Evolutionary conservation across 1,140 invertebrate species (phyloP), one percentile per base, ranked within the genome.

Genomic region (Lordiphosa clarofinis): DNA sequence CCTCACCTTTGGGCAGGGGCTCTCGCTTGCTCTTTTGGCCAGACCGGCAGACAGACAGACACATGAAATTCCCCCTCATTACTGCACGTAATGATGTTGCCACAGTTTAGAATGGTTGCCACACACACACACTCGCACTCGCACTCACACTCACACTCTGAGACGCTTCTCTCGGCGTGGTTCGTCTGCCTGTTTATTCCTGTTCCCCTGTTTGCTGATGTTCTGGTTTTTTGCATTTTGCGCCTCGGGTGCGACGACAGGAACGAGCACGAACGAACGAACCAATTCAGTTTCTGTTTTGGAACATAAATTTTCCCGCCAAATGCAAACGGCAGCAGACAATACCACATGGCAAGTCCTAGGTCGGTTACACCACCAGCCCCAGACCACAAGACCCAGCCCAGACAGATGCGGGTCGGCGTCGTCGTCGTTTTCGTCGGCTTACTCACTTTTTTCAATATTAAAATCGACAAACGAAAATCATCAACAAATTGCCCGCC

Each of bases 271-370:
- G 19, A 10, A 39, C 19, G 19, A 37, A 39, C 15, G 49, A 19
- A 44, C 33, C 66, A 63, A 70, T 72, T 55, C 54, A 56, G 65
- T 55, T 81, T 81, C 71, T 81, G 75, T 81, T 79, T 79, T 79
- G 74, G 56, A 73, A 74, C 59, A 63, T 56, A 68, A 69, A 65
- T 73, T 81, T 84, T 84, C 78, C 79, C 78, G 78, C 78, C 78
- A 84, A 84, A 78, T 65, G 73, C 59, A 59, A 60, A 48, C 37
- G 40, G 57, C 53, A 60, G 78, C 75, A 86, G 72, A 86, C 82
- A 86, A 86, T 82, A 76, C 60, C 69, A 73, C 70, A 76, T 87
- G 82, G 76, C 73, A 86, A 86, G 82, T 87, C 82, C 82, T 87
- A 86, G 82, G 82, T 86, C 82, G 82, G 82, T 86, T 86, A 86